Evolutionary conservation across 2,797 vertebrate species (phyloP), one percentile per base, ranked within the genome.

Genomic region (Mallotus villosus): DNA sequence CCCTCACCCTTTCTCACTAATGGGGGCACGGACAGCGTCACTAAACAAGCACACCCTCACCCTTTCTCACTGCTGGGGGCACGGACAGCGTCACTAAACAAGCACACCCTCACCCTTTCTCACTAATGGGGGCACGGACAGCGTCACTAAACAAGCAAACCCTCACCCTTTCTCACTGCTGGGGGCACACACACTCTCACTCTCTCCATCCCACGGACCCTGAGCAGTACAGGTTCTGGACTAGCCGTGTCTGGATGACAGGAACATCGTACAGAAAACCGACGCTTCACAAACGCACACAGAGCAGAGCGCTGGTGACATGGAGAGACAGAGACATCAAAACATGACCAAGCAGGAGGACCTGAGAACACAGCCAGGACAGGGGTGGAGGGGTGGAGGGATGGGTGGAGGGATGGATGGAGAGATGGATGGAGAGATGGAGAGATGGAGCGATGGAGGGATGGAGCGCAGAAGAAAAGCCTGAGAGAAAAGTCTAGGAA

Each of bases 51-150:
- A 49, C 25, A 41, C 21, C 37, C 16, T 37, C 62, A 21, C 19
- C 19, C 37, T 11, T 1, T n/a, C 74, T 67, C 63, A 61, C n/a
- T 98, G 93, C 97, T 98, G 92, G 84, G 87, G 83, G 49, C 34
- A 63, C 62, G n/a, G n/a, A 73, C 60, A 34, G 32, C 19, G 19
- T 21, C 32, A 22, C 37, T 25, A n/a, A 49, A 27, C 49, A 41
- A 27, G 34, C n/a, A n/a, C n/a, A n/a, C n/a, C n/a, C n/a, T n/a
- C n/a, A n/a, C n/a, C n/a, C n/a, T n/a, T n/a, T n/a, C n/a, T n/a
- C 97, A 87, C 97, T 99, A 93, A 97, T 98, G 92, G 84, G 87
- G 83, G 61, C 37, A 64, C 63, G 24, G 22, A 70, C 61, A 37
- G 25, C 16, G 21, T 22, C 51, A 25, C 46, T 27, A 22, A 51